Percentiles rank a stretch among this genome's conserved stretches.
Evolutionary conservation across 2,797 vertebrate species (phyloP).

Genomic region (Ctenosaura bakeri): DNA sequence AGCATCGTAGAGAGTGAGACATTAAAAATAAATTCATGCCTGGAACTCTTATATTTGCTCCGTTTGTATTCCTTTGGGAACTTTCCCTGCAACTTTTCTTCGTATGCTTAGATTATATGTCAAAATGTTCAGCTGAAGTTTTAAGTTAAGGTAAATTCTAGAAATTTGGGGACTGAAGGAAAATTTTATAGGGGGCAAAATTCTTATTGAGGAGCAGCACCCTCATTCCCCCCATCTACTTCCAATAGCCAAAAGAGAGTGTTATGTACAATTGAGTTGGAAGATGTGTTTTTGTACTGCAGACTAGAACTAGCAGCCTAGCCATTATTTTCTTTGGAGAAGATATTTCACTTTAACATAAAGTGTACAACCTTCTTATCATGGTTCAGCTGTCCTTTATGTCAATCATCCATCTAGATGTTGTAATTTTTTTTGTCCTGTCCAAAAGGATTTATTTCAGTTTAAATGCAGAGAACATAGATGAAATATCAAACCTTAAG

Average conservation of each 20-base stretch:
- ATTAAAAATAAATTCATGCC: too few relatives aligned
- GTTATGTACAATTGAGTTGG: slow-evolving; percentile 50
- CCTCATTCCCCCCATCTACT: too few relatives aligned
- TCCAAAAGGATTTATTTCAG: slow-evolving; percentile 27
- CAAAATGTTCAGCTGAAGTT: too few relatives aligned
- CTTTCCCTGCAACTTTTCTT: too few relatives aligned
- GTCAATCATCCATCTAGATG: slow-evolving; percentile 15
- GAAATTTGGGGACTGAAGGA: too few relatives aligned
- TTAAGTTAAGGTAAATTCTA: too few relatives aligned
- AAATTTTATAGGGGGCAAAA: too few relatives aligned
- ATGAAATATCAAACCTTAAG: slow-evolving; percentile 37
- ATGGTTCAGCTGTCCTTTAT: slow-evolving; percentile 31
- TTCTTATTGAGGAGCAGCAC: too few relatives aligned
- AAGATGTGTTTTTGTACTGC: slow-evolving; percentile 15
- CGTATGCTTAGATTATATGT: too few relatives aligned
- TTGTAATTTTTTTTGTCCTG: neutral
- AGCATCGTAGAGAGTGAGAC: too few relatives aligned
- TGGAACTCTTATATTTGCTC: too few relatives aligned
- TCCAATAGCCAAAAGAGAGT: slow-evolving; percentile 19
- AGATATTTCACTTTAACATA: slow-evolving; percentile 42
- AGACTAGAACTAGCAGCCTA: slow-evolving; percentile 33
- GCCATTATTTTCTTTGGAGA: slow-evolving; percentile 41
- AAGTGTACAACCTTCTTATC: slow-evolving; percentile 25
- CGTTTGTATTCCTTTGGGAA: too few relatives aligned
- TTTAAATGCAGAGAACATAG: slow-evolving; percentile 19